These are phyloP conservation scores for Hypotaenidia philippensis DNA, from an alignment of 2,797 vertebrate species.

Conservation along the genomic window DNA sequence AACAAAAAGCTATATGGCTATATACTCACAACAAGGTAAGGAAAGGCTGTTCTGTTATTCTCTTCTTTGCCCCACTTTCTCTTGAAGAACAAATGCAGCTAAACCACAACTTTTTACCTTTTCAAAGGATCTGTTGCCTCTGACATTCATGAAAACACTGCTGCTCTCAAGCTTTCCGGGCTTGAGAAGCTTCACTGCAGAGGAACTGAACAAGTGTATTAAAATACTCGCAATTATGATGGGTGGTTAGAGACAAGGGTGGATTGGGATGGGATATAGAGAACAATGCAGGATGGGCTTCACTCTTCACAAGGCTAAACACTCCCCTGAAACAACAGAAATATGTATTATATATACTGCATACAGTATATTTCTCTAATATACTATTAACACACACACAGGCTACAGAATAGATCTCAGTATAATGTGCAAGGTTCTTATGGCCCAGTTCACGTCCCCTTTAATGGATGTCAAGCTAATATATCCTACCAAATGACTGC, in stretches of 20 bases:
- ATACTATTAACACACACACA: not conserved
- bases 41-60: not conserved
- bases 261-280: not conserved
- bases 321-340: not conserved
- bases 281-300: not conserved
- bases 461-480: not conserved
- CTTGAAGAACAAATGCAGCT: not conserved
- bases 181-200: not conserved
- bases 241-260: not conserved
- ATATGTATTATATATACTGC: not conserved
- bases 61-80: not conserved
- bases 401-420: not conserved
- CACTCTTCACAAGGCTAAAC: not conserved
- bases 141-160: not conserved
- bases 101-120: not conserved
- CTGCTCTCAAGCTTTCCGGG: not conserved
- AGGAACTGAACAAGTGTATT: not conserved
- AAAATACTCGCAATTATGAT: not conserved
- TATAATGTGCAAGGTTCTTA: not conserved
- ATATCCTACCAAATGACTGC: not conserved
- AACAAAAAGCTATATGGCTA: not conserved
- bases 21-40: not conserved
- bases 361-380: not conserved
- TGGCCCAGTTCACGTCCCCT: rapidly evolving
- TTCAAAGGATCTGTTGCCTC: not conserved